These are phyloP conservation scores for Scaptomyza graminum DNA, from an alignment of 1,140 invertebrate species.

Conservation along the genomic window DNA sequence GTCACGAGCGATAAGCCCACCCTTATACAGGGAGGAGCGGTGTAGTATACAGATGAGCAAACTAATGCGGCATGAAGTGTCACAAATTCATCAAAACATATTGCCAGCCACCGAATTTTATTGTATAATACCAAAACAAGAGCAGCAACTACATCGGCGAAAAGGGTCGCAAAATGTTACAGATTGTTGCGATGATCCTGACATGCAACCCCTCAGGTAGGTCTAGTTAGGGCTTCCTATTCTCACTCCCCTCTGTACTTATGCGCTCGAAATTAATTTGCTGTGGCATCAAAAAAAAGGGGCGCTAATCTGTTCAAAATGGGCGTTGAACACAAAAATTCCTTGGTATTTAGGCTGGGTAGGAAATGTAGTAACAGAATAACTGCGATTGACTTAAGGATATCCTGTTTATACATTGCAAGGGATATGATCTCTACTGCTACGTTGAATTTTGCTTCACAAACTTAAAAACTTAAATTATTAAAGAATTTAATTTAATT, in stretches of 20 bases:
- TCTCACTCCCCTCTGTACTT: conserved; percentile 16
- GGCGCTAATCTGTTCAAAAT: conserved; percentile 68
- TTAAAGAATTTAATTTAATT: too few relatives aligned
- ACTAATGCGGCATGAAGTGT: conserved; percentile 81
- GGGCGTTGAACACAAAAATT: conserved; percentile 78
- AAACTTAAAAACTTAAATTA: too few relatives aligned
- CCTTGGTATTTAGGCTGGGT: conserved; percentile 68
- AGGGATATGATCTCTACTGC: too few relatives aligned
- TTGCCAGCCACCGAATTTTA: conserved; percentile 53
- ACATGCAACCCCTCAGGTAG: conserved; percentile 55
- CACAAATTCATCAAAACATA: conserved; percentile 83
- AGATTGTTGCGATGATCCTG: not conserved
- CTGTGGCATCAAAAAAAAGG: conserved; percentile 25
- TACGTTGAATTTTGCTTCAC: too few relatives aligned
- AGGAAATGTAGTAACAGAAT: not conserved
- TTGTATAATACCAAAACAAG: conserved; percentile 53
- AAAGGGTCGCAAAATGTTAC: conserved; percentile 39
- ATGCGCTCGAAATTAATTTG: conserved; percentile 66
- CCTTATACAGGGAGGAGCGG: conserved; percentile 13
- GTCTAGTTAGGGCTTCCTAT: not conserved
- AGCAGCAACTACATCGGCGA: conserved; percentile 26
- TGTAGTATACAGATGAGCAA: conserved; percentile 17
- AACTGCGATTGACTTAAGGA: not conserved
- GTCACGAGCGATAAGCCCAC: conserved; percentile 24
- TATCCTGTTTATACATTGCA: not conserved